phyloP scores from a whole-genome alignment of 2,797 vertebrate species.

The Clarias platycephalus region DNA sequence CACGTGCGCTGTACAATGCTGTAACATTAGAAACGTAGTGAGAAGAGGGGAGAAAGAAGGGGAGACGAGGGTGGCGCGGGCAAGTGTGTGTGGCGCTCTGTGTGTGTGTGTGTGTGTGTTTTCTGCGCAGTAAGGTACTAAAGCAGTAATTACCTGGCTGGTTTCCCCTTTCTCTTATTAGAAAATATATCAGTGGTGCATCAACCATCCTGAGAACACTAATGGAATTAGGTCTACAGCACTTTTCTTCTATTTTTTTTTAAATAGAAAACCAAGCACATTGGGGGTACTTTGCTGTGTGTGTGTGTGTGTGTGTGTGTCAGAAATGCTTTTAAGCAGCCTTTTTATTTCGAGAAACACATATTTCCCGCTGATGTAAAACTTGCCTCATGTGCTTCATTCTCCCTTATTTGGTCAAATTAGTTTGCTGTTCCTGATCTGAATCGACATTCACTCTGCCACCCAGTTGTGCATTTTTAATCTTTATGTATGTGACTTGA shows the following conservation, averaged over 20 bases:
- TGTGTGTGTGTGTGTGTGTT: slow-evolving; percentile 25
- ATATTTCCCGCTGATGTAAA: slow-evolving; percentile 33
- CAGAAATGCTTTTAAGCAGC: slow-evolving; percentile 1
- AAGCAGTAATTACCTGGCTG: slow-evolving; percentile 61
- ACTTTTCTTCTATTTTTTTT: slow-evolving; percentile 38
- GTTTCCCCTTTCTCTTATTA: slow-evolving; percentile 59
- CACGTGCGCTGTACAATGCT: slow-evolving; percentile 27
- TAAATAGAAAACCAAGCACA: slow-evolving; percentile 38
- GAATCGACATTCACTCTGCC: slow-evolving; percentile 11
- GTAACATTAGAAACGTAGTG: slow-evolving; percentile 22
- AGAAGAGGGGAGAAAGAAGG: slow-evolving; percentile 18
- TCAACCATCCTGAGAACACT: slow-evolving; percentile 55
- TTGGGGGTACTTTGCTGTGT: slow-evolving; percentile 23
- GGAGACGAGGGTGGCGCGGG: not conserved
- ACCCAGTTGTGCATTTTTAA: slow-evolving; percentile 40
- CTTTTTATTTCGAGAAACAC: slow-evolving; percentile 29
- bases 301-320: slow-evolving; percentile 3
- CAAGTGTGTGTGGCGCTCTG: slow-evolving; percentile 17
- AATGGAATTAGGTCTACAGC: slow-evolving; percentile 58
- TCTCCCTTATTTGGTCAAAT: slow-evolving; percentile 36
- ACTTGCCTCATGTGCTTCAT: slow-evolving; percentile 22
- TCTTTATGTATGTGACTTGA: slow-evolving; percentile 29
- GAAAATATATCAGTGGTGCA: slow-evolving; percentile 59
- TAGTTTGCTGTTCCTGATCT: slow-evolving; percentile 27
- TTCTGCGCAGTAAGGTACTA: slow-evolving; percentile 46